These are phyloP conservation scores for Trichopria drosophilae DNA, from an alignment of 2,888 invertebrate genomes.

Conservation along the genomic window DNA sequence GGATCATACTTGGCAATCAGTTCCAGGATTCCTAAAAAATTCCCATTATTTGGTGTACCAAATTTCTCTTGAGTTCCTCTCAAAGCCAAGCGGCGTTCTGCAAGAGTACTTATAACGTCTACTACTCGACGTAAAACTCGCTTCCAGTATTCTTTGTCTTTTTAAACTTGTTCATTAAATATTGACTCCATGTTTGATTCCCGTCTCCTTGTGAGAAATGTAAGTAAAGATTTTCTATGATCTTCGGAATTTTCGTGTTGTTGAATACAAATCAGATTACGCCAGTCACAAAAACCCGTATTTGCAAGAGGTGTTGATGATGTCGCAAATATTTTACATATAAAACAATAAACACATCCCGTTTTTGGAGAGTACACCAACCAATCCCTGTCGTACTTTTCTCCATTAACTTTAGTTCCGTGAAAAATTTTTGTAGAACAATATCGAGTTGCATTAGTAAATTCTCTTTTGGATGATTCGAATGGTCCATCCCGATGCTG, in stretches of 20 bases:
- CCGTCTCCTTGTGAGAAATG: conserved; percentile 4
- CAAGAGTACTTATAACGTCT: conserved; percentile 10
- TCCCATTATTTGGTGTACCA: conserved; percentile 5
- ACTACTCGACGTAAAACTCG: conserved; percentile 12
- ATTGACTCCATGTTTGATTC: not conserved
- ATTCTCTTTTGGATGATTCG: conserved; percentile 19
- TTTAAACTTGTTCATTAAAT: conserved; percentile 3
- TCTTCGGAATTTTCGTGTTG: too few species aligned
- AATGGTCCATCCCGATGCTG: conserved; percentile 25
- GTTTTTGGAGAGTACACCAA: conserved; percentile 25
- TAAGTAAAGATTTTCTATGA: too few species aligned
- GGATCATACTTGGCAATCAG: conserved; percentile 37
- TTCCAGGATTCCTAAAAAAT: too few species aligned
- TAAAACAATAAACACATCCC: conserved; percentile 21
- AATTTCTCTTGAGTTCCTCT: conserved; percentile 6
- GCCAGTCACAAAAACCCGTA: conserved; percentile 13
- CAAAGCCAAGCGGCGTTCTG: conserved; percentile 15
- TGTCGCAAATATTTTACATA: conserved; percentile 17
- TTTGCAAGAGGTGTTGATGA: not conserved
- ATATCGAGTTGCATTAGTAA: conserved; percentile 25
- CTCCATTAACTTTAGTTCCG: conserved; percentile 17
- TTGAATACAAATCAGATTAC: conserved; percentile 2
- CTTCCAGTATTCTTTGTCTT: conserved; percentile 14
- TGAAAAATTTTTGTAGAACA: conserved; percentile 18
- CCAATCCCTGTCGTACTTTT: conserved; percentile 23